Conservation (phyloP, 2,888 invertebrate genomes). For the Plagodis pulveraria region DNA sequence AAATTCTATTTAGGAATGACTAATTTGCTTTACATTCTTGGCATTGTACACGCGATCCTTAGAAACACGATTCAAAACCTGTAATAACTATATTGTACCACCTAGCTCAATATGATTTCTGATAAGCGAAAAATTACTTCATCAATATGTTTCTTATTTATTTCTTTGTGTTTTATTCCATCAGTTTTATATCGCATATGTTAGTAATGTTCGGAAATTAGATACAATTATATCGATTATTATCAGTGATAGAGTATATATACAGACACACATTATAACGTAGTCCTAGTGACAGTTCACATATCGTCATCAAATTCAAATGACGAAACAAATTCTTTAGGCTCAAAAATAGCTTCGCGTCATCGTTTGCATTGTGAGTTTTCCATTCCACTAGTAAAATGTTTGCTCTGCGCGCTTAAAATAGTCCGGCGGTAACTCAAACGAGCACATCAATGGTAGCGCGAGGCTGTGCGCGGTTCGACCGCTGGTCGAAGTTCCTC, state of each 20-base stretch:
- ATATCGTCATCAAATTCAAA: constrained; percentile 22
- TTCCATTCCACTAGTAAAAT: constrained; percentile 45
- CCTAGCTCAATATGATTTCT: too few species aligned
- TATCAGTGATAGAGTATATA: constrained; percentile 13
- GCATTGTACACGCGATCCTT: too few species aligned
- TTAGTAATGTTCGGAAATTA: too few species aligned
- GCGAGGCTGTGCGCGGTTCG: constrained; percentile 33
- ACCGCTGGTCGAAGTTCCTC: constrained; percentile 29
- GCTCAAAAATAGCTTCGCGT: constrained; percentile 40
- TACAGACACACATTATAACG: constrained; percentile 12
- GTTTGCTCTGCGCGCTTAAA: constrained; percentile 52
- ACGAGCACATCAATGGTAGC: constrained; percentile 60
- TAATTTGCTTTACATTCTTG: too few species aligned
- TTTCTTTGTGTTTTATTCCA: too few species aligned
- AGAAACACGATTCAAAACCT: too few species aligned
- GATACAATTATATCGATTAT: background rate
- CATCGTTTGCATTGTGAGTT: constrained; percentile 46
- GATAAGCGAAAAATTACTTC: too few species aligned
- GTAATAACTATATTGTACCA: too few species aligned
- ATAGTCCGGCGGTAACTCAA: constrained; percentile 58
- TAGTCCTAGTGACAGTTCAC: constrained; percentile 16
- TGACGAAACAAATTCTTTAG: constrained; percentile 38
- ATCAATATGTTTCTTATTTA: too few species aligned
- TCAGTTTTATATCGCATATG: too few species aligned
- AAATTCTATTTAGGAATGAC: too few species aligned